Evolutionary conservation across 2,888 invertebrate genomes (phyloP).

Genomic region (Noctua fimbriata): DNA sequence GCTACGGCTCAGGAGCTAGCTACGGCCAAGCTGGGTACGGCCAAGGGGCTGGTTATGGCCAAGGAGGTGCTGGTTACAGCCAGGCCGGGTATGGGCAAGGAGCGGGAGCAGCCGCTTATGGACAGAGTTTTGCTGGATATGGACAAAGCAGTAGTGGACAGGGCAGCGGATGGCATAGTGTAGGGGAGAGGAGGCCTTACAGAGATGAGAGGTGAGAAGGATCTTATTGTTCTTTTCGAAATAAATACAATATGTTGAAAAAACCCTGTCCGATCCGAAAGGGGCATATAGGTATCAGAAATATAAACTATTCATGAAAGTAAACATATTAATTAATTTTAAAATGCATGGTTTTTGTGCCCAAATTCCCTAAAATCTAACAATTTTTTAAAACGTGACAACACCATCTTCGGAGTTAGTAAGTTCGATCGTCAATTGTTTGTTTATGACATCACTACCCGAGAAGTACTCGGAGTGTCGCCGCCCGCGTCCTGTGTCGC

Average conservation of each 20-base stretch:
- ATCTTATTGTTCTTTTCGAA: background rate
- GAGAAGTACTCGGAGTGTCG: background rate
- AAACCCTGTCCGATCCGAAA: background rate
- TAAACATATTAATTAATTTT: background rate
- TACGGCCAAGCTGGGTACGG: conserved; percentile 43
- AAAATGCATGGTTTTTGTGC: too few species aligned
- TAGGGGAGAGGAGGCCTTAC: conserved; percentile 84
- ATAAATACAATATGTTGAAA: background rate
- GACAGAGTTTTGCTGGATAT: conserved; percentile 62
- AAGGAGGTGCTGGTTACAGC: conserved; percentile 28
- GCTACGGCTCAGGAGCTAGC: conserved; percentile 14
- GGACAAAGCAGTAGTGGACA: conserved; percentile 64
- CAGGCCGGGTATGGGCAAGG: conserved; percentile 49
- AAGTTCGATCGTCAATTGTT: background rate
- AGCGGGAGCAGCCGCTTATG: conserved; percentile 46
- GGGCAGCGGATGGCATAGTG: conserved; percentile 84
- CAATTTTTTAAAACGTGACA: too few species aligned
- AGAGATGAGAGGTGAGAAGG: conserved; percentile 84
- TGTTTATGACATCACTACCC: background rate
- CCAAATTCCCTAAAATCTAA: too few species aligned
- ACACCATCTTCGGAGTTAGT: too few species aligned
- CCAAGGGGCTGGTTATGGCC: conserved; percentile 36
- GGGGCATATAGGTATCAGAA: background rate
- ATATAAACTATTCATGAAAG: background rate
- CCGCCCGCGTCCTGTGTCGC: background rate